Evolutionary conservation across 2,888 invertebrate genomes (phyloP), one percentile per base, ranked within the genome.

Genomic region (Candidula unifasciata): DNA sequence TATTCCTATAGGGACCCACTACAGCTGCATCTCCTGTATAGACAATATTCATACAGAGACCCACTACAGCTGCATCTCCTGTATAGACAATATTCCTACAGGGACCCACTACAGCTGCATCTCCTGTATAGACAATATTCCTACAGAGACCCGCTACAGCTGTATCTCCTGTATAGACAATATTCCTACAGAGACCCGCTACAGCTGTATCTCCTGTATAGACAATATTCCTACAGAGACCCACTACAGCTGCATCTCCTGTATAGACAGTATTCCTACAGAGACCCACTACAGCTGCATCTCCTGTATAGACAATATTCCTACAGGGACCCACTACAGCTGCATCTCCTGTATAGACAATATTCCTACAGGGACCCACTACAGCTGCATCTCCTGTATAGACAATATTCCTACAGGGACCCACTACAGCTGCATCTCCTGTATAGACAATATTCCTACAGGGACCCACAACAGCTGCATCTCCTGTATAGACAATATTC

Each of bases 291-390:
- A 24, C 21, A 21, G 18, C 44, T 83, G 79, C 71, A 64, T 71
- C 24, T 80, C 73, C 44, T 83, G 83, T 3, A 83, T 64, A 52
- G n/a, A 68, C n/a, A 83, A 74, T 10, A n/a, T n/a, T n/a, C n/a
- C n/a, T n/a, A n/a, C 44, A 10, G 44, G 13, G 44, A 44, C 13
- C 0, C 6, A 44, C 13, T 16, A 24, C 21, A 21, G 18, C 44
- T 83, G 79, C 71, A 64, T 71, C 24, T 80, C 73, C 44, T 83
- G 83, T 3, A 83, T 64, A 52, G n/a, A 68, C n/a, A 83, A 74
- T 10, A n/a, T n/a, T n/a, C n/a, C n/a, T n/a, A n/a, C 44, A 10
- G 44, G 13, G 44, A 44, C 13, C 0, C 6, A 44, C 13, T 16
- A 24, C 21, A 21, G 18, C 44, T 83, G 79, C 71, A 64, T 71